These are phyloP conservation scores for Danaus chrysippus DNA, from an alignment of 2,888 invertebrate genomes.

Conservation along the genomic window DNA sequence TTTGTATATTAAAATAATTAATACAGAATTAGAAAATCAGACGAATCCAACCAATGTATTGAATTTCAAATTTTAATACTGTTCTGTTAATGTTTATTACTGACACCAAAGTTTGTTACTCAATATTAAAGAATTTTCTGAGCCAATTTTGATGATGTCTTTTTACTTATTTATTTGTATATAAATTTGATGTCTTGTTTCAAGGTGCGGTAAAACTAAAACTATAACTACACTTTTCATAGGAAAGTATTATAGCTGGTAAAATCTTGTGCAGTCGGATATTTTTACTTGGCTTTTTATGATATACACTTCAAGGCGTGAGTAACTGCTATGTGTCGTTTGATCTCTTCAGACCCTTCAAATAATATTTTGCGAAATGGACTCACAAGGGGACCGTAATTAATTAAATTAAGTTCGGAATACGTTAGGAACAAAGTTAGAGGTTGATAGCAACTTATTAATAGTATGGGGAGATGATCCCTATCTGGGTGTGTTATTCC, in stretches of 20 bases:
- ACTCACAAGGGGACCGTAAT: conserved; percentile 62
- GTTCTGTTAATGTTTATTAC: too few species aligned
- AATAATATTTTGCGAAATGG: conserved; percentile 73
- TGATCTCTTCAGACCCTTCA: conserved; percentile 61
- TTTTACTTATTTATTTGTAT: too few species aligned
- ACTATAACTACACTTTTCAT: too few species aligned
- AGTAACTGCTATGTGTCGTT: conserved; percentile 49
- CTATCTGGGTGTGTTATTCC: conserved; percentile 44
- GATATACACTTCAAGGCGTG: conserved; percentile 45
- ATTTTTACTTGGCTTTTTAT: conserved; percentile 49
- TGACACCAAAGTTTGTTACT: too few species aligned
- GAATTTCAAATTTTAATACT: too few species aligned
- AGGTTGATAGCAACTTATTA: conserved; percentile 69
- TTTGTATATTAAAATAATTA: conserved; percentile 17
- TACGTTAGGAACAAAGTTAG: conserved; percentile 71
- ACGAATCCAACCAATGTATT: too few species aligned
- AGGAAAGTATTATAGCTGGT: too few species aligned
- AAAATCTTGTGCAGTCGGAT: conserved; percentile 4
- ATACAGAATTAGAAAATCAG: too few species aligned
- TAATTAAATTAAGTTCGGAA: conserved; percentile 76
- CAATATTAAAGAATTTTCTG: too few species aligned
- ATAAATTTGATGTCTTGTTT: too few species aligned
- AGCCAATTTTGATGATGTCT: too few species aligned
- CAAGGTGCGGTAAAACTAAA: too few species aligned
- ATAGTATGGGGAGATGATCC: conserved; percentile 70